A percentile compares a stretch with the other conserved stretches of the same genome.
phyloP scores from a whole-genome alignment of 2,888 invertebrate genomes.

The Phaedon cochleariae region DNA sequence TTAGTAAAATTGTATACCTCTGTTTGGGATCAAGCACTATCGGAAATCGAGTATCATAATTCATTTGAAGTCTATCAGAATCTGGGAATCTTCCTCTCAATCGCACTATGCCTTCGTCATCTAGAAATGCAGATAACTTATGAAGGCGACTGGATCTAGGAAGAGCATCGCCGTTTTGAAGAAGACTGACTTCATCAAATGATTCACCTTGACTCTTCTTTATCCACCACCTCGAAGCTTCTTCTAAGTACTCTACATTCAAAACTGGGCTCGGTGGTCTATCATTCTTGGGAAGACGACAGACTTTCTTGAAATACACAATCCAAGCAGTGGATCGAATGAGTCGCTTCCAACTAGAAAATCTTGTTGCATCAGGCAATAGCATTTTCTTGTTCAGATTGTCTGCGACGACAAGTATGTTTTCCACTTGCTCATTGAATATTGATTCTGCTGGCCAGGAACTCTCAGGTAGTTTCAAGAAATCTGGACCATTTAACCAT shows the following conservation, averaged over 20 bases:
- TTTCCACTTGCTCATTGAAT: no score
- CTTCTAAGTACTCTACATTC: background rate
- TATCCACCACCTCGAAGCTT: background rate
- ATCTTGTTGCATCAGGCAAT: no score
- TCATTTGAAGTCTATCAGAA: background rate
- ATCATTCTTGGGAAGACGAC: background rate
- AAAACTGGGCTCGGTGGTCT: background rate
- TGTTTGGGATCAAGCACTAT: background rate
- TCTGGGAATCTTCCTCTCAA: background rate
- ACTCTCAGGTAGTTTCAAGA: no score
- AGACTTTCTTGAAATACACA: background rate
- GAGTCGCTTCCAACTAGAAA: background rate
- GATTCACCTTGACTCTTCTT: background rate
- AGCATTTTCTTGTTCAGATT: no score
- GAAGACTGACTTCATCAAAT: background rate
- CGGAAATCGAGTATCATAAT: background rate
- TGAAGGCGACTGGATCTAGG: background rate
- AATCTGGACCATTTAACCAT: background rate
- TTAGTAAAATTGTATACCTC: background rate
- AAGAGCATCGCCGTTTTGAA: background rate
- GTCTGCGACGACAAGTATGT: no score
- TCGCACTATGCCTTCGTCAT: background rate
- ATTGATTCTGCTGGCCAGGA: no score
- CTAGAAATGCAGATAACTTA: background rate
- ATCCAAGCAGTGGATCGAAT: background rate